Evolutionary conservation across 1,140 invertebrate genomes (phyloP).

Genomic region (Platyscapa corneri): DNA sequence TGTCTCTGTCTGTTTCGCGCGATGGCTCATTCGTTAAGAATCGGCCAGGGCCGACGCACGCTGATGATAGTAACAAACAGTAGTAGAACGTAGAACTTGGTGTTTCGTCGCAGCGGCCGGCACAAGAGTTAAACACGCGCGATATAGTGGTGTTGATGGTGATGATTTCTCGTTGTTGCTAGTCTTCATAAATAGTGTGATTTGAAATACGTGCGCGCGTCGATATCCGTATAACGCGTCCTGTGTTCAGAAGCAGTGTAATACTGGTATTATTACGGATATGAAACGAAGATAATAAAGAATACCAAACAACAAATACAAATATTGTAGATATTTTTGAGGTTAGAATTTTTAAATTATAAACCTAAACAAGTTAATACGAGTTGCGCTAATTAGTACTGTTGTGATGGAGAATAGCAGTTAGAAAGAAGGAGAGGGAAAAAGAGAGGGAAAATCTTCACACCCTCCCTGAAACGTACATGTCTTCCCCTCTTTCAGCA

Average conservation of each 20-base stretch:
- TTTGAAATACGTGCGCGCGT: not conserved
- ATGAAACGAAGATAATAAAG: not conserved
- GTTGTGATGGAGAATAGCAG: not conserved
- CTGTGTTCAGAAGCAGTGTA: not conserved
- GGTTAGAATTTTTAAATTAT: constrained; percentile 34
- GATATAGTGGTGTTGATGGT: not conserved
- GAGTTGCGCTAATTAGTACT: not conserved
- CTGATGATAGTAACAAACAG: constrained; percentile 8
- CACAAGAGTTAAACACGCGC: constrained; percentile 1
- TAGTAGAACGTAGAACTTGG: not conserved
- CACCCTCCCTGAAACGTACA: not conserved
- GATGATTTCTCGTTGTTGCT: not conserved
- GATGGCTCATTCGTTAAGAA: constrained; percentile 22
- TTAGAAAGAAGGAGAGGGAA: too few relatives aligned
- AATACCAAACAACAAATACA: not conserved
- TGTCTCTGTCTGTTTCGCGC: not conserved
- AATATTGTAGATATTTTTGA: constrained; percentile 7
- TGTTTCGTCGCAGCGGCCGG: constrained; percentile 37
- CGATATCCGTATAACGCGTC: not conserved
- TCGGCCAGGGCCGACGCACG: constrained; percentile 42
- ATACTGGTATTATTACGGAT: too few relatives aligned
- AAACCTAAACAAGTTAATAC: not conserved
- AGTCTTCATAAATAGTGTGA: not conserved
- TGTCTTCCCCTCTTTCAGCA: not conserved
- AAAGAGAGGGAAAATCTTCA: too few relatives aligned